Evolutionary conservation across 2,797 vertebrate species (phyloP), one percentile per base, ranked within the genome.

Genomic region (Melanotaenia pygmaea): DNA sequence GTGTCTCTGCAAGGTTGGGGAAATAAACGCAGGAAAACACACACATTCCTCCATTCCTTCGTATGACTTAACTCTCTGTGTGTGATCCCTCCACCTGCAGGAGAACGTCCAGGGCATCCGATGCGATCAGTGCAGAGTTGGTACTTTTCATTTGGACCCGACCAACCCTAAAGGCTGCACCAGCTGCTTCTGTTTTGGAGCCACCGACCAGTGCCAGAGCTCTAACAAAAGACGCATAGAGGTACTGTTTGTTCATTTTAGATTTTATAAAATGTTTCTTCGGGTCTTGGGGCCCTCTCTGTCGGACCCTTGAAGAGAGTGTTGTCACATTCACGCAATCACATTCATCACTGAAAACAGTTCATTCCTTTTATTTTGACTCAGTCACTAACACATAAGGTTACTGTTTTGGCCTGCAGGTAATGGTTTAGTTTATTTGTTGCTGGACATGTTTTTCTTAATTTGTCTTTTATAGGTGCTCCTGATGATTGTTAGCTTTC

Each of bases 131-230:
- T 99, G 98, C 84, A 94, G 95, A 50, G 57, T 97, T 1, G 98
- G 97, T 6, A 99, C 97, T 0, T 99, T 99, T 88, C 96, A 95
- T 83, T 71, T 99, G 84, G 97, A 98, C 34, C 93, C 95, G 0
- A 93, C 89, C 80, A 99, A 99, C 90, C 96, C 97, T 0, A 99
- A 98, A 68, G 98, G 98, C 59, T 99, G 98, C 89, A 99, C 97
- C 81, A 96, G 97, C 80, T 99, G 98, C 78, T 99, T 99, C 94
- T 99, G 98, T 80, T 99, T 99, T 0, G 97, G 98, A 1, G 98
- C 97, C 0, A 99, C 98, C 0, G 96, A 99, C 72, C 96, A 96
- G 74, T 99, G 98, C 67, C 93, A 92, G 73, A 97, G 96, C 51
- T 95, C 97, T 0, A 84, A 95, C 53, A 96, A 95, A 1, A 83